Percentiles rank a stretch among this genome's conserved stretches.
Conservation (phyloP, 2,797 vertebrate species). For the Halcyon badia region DNA sequence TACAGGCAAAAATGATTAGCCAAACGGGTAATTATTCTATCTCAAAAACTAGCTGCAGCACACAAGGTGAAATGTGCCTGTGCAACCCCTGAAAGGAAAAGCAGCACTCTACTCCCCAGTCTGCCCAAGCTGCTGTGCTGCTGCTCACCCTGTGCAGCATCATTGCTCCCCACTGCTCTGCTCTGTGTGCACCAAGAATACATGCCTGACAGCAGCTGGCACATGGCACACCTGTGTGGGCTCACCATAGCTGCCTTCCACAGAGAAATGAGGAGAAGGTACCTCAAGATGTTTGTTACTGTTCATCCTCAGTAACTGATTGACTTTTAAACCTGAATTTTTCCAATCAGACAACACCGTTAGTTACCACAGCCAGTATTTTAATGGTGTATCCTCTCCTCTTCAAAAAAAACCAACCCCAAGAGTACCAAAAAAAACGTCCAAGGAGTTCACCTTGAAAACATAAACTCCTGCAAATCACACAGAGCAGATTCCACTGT, state of each 20-base stretch:
- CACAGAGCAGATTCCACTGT: slow-evolving; percentile 45
- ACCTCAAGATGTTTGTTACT: neutral
- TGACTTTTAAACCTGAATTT: neutral
- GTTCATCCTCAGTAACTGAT: neutral
- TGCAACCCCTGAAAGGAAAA: neutral
- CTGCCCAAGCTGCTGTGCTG: neutral
- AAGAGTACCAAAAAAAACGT: neutral
- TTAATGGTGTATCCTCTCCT: slow-evolving; percentile 42
- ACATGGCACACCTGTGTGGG: neutral
- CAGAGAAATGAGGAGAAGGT: neutral
- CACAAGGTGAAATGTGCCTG: neutral
- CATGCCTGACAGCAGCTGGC: neutral
- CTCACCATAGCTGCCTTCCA: neutral
- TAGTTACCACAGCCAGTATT: slow-evolving; percentile 15
- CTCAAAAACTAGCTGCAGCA: neutral
- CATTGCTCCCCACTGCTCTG: fast-evolving
- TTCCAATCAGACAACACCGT: neutral
- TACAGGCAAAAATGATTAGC: neutral
- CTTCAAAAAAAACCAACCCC: slow-evolving; percentile 5
- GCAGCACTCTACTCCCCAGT: neutral
- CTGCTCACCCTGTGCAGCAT: fast-evolving
- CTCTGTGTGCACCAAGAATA: neutral
- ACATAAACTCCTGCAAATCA: slow-evolving; percentile 62
- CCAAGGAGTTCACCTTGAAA: slow-evolving; percentile 29
- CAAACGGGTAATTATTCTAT: neutral